These are phyloP conservation scores for Formica exsecta DNA, from an alignment of 1,140 invertebrate genomes.

Conservation along the genomic window DNA sequence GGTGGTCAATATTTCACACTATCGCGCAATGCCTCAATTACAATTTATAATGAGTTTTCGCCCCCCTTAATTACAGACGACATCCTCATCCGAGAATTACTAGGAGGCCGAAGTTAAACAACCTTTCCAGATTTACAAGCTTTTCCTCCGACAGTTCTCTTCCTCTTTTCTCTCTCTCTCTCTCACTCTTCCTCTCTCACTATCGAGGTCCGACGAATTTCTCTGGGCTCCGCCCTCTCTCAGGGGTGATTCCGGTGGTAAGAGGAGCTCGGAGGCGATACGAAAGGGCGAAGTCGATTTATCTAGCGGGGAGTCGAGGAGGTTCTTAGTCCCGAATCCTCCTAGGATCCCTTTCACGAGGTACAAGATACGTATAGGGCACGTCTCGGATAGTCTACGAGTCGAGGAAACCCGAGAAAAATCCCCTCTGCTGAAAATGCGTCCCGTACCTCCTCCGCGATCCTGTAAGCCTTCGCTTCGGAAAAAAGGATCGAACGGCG, in stretches of 20 bases:
- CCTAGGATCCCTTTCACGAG: slow-evolving; percentile 69
- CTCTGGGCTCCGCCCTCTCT: slow-evolving; percentile 40
- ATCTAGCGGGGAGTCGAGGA: slow-evolving; percentile 50
- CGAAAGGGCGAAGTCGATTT: slow-evolving; percentile 74
- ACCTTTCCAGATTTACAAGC: slow-evolving; percentile 61
- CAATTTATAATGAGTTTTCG: slow-evolving; percentile 62
- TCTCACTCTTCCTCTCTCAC: slow-evolving; percentile 6
- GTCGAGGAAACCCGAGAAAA: slow-evolving; percentile 29
- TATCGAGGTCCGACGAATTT: slow-evolving; percentile 47
- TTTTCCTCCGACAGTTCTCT: slow-evolving; percentile 41
- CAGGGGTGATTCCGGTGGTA: slow-evolving; percentile 61
- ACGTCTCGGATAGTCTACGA: slow-evolving; percentile 28
- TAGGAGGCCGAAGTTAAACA: slow-evolving; percentile 52
- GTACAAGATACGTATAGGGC: slow-evolving; percentile 19
- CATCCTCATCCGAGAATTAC: slow-evolving; percentile 32
- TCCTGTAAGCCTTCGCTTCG: slow-evolving; percentile 44
- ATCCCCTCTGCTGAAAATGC: slow-evolving; percentile 47
- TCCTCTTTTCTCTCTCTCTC: background rate
- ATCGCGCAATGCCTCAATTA: slow-evolving; percentile 61
- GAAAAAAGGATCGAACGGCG: slow-evolving; percentile 52
- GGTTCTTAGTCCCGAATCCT: slow-evolving; percentile 57
- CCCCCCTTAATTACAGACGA: slow-evolving; percentile 53
- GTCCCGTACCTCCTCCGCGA: background rate
- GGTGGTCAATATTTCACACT: slow-evolving; percentile 51
- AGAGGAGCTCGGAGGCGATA: slow-evolving; percentile 64